Evolutionary conservation across 2,113 vertebrate genomes (phyloP).

Genomic region (Rhinoderma darwinii): DNA sequence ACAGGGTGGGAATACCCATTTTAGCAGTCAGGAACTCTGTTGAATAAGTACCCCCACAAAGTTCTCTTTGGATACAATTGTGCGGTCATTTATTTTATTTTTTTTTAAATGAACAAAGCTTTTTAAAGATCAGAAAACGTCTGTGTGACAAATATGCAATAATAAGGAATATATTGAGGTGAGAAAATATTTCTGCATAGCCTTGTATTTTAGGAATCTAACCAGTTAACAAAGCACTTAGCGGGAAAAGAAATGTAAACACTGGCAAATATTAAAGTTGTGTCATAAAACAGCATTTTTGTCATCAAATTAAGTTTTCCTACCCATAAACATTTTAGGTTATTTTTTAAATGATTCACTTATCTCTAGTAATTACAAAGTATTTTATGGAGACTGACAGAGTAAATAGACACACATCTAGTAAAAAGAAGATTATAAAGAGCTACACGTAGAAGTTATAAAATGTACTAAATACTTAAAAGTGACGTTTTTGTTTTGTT

Average conservation of each 20-base stretch:
- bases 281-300: background rate
- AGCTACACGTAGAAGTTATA: background rate
- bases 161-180: background rate
- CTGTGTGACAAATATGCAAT: background rate
- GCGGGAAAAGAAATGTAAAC: background rate
- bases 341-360: background rate
- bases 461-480: background rate
- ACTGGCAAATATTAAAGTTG: background rate
- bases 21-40: too few species aligned
- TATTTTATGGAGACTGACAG: background rate
- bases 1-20: too few species aligned
- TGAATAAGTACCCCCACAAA: too few species aligned
- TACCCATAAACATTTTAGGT: constrained; percentile 4
- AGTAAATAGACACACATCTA: background rate
- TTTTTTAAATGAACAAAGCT: too few species aligned
- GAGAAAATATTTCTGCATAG: background rate
- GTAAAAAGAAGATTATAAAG: background rate
- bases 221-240: constrained; percentile 1
- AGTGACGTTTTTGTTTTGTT: too few species aligned
- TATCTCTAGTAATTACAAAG: background rate
- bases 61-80: too few species aligned
- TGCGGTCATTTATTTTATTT: too few species aligned
- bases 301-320: background rate
- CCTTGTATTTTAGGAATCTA: background rate
- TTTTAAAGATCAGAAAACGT: background rate